These are phyloP conservation scores for Diloba caeruleocephala DNA, from an alignment of 2,888 invertebrate genomes.

Conservation along the genomic window DNA sequence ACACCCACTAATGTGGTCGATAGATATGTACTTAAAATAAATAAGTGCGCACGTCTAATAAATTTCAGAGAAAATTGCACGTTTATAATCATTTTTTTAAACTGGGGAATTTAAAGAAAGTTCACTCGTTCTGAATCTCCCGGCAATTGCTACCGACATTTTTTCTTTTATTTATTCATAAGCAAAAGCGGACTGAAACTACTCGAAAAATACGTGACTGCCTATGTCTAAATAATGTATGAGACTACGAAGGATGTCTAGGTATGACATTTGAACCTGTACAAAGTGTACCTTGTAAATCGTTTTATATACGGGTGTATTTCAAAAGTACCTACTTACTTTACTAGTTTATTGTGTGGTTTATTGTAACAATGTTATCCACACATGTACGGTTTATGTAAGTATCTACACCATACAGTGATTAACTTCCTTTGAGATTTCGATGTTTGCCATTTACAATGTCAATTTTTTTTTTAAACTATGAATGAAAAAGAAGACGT, in stretches of 20 bases:
- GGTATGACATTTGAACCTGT: conserved; percentile 62
- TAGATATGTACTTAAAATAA: no score
- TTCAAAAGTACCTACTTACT: neutral
- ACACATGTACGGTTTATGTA: neutral
- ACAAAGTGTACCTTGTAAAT: conserved; percentile 43
- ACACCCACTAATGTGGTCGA: no score
- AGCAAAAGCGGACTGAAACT: conserved; percentile 78
- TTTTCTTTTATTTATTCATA: conserved; percentile 83
- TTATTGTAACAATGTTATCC: neutral
- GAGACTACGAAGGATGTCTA: conserved; percentile 60
- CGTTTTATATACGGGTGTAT: conserved; percentile 16
- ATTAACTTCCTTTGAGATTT: no score
- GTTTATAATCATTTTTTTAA: conserved; percentile 13
- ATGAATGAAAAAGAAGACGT: no score
- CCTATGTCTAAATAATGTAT: conserved; percentile 80
- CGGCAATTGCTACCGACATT: conserved; percentile 78
- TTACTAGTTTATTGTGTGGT: conserved; percentile 15
- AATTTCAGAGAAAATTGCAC: neutral
- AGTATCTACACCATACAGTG: no score
- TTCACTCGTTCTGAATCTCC: conserved; percentile 62
- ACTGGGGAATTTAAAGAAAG: conserved; percentile 54
- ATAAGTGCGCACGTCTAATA: neutral
- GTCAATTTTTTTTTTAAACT: no score
- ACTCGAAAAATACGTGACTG: conserved; percentile 85
- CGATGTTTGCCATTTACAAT: no score